Percentiles rank a stretch among this genome's conserved stretches.
Conservation (phyloP, 2,888 invertebrate genomes). For the Parasteatoda lunata region DNA sequence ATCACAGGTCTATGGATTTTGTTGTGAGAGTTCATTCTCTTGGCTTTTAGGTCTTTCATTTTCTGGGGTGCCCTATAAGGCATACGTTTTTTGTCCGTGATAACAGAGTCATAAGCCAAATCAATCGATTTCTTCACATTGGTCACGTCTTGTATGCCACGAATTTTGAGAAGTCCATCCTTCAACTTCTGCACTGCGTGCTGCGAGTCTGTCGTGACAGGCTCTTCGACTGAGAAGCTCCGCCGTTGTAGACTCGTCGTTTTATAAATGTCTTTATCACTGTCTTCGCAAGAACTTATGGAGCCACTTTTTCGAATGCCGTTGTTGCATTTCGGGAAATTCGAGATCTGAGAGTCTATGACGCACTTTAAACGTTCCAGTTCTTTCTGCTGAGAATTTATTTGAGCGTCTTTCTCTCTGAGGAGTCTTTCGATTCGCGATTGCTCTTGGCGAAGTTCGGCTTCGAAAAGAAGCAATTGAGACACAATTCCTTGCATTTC, state of each 20-base stretch:
- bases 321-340: not conserved
- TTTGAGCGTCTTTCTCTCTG: constrained; percentile 52
- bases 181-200: constrained; percentile 54
- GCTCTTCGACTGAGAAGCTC: constrained; percentile 1
- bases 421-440: constrained; percentile 56
- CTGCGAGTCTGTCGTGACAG: constrained; percentile 20
- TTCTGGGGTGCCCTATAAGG: constrained; percentile 54
- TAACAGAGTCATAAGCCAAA: not conserved
- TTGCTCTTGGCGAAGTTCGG: constrained; percentile 55
- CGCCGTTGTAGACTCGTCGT: constrained; percentile 3
- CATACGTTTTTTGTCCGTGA: constrained; percentile 39
- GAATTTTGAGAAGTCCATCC: constrained; percentile 52
- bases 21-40: constrained; percentile 58
- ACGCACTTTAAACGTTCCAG: constrained; percentile 39
- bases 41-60: constrained; percentile 66
- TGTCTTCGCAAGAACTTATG: not conserved
- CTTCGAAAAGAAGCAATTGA: constrained; percentile 58
- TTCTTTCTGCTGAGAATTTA: constrained; percentile 49
- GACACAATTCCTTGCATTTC: constrained; percentile 67
- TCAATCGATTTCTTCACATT: constrained; percentile 46
- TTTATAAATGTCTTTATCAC: constrained; percentile 2
- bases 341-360: not conserved
- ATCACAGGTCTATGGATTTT: constrained; percentile 33
- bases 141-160: constrained; percentile 65
- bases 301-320: not conserved